phyloP scores from a whole-genome alignment of 92 coral and sea anemone genomes.

The Actinostola sp. region DNA sequence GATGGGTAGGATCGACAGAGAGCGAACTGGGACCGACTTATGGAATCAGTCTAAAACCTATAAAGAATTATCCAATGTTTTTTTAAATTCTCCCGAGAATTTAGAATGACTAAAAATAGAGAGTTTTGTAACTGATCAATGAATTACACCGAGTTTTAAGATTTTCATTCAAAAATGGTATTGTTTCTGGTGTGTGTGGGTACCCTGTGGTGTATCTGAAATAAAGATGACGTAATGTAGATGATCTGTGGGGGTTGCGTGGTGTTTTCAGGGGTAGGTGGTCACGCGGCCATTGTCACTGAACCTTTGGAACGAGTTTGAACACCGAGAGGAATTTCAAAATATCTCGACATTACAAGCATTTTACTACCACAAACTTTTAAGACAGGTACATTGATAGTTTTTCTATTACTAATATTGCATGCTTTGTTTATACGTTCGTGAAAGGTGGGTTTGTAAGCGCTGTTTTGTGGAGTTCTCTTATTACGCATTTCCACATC shows the following conservation, averaged over 20 bases:
- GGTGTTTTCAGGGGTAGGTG: slow-evolving; percentile 53
- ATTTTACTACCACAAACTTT: slow-evolving; percentile 13
- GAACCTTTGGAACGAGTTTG: slow-evolving; percentile 30
- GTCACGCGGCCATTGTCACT: slow-evolving; percentile 77
- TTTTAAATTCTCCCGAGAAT: no score
- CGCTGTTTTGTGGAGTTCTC: slow-evolving; percentile 37
- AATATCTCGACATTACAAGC: slow-evolving; percentile 36
- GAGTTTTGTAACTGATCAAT: no score
- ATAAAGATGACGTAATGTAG: slow-evolving; percentile 64
- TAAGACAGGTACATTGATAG: slow-evolving; percentile 38
- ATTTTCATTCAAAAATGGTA: no score
- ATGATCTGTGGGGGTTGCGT: slow-evolving; percentile 51
- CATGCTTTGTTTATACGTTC: neutral
- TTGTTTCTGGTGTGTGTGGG: neutral
- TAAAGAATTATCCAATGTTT: no score
- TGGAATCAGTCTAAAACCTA: no score
- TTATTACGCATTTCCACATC: slow-evolving; percentile 50
- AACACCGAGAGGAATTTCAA: slow-evolving; percentile 30
- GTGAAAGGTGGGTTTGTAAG: slow-evolving; percentile 7
- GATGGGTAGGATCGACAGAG: no score
- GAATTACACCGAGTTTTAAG: no score
- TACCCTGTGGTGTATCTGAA: slow-evolving; percentile 6
- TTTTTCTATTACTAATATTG: neutral
- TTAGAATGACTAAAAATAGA: no score
- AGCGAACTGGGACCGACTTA: no score